Percentiles rank a stretch among this genome's conserved stretches.
Evolutionary conservation across 2,797 vertebrate species (phyloP).

Genomic region (Sarcoramphus papa): DNA sequence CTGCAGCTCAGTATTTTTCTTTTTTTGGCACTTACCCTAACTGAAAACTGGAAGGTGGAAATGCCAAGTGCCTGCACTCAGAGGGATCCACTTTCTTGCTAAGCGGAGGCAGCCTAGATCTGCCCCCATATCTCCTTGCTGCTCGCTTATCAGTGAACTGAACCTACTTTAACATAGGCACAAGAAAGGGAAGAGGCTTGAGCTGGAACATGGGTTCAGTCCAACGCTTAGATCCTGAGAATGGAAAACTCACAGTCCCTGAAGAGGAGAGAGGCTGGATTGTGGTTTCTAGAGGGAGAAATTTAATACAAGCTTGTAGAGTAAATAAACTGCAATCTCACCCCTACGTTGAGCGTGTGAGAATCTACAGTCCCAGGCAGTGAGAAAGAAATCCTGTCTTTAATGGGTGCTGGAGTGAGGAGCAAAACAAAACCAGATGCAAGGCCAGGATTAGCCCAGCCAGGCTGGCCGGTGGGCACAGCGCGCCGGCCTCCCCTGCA

Average conservation of each 20-base stretch:
- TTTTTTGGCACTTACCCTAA: background rate
- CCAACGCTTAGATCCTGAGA: background rate
- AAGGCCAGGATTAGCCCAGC: background rate
- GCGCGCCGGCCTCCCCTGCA: rapidly evolving
- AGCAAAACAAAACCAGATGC: background rate
- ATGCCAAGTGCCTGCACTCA: background rate
- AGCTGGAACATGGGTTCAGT: background rate
- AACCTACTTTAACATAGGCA: background rate
- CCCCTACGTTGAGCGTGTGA: background rate
- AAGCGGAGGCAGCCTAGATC: background rate
- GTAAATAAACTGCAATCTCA: constrained; percentile 13
- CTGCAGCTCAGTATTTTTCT: background rate
- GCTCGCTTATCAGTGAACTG: background rate
- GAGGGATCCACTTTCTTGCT: background rate
- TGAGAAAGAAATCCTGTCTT: background rate
- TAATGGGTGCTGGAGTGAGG: background rate
- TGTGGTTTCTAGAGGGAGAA: constrained; percentile 46
- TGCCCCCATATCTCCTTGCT: background rate
- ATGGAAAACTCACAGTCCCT: constrained; percentile 39
- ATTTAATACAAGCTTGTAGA: constrained; percentile 14
- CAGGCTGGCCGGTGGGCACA: background rate
- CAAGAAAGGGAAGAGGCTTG: background rate
- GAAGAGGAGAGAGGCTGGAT: background rate
- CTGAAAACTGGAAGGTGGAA: background rate
- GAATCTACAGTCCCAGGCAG: background rate